Conservation (phyloP, 1,140 invertebrate genomes). For the Drosophila lacteicornis region DNA sequence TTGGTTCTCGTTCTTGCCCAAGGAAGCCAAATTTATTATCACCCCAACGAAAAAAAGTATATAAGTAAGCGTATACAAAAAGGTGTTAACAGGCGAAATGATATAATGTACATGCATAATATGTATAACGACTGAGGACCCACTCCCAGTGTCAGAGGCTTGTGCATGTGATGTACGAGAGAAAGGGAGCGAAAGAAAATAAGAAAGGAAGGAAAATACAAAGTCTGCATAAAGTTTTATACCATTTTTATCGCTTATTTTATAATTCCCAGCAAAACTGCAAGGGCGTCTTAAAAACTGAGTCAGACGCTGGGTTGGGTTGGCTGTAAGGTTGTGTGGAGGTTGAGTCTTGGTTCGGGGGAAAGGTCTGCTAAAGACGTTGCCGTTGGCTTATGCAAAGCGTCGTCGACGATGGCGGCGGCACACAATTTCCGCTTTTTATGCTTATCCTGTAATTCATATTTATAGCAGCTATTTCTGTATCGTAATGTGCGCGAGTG, state of each 20-base stretch:
- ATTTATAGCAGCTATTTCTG: slow-evolving; percentile 82
- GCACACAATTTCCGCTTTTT: slow-evolving; percentile 83
- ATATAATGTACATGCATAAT: slow-evolving; percentile 71
- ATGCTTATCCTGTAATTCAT: slow-evolving; percentile 84
- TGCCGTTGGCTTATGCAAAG: slow-evolving; percentile 74
- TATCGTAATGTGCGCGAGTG: slow-evolving; percentile 55
- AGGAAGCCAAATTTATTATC: slow-evolving; percentile 64
- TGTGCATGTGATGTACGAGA: neutral
- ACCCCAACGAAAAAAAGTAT: slow-evolving; percentile 16
- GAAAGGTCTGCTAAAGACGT: slow-evolving; percentile 38
- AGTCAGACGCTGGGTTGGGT: slow-evolving; percentile 26
- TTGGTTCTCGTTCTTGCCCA: slow-evolving; percentile 14
- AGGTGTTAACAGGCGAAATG: slow-evolving; percentile 75
- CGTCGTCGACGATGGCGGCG: slow-evolving; percentile 55
- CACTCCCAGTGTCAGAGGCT: slow-evolving; percentile 13
- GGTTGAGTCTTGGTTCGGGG: slow-evolving; percentile 7
- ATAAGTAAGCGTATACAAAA: slow-evolving; percentile 57
- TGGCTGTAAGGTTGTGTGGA: slow-evolving; percentile 5
- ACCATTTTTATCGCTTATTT: slow-evolving; percentile 81
- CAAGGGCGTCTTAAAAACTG: slow-evolving; percentile 69
- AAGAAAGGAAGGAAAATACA: slow-evolving; percentile 26
- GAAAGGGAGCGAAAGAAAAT: neutral
- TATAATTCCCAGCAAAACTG: slow-evolving; percentile 78
- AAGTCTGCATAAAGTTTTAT: slow-evolving; percentile 78
- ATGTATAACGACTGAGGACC: slow-evolving; percentile 44